phyloP scores from a whole-genome alignment of 2,113 vertebrate genomes.

The Laticauda colubrina region DNA sequence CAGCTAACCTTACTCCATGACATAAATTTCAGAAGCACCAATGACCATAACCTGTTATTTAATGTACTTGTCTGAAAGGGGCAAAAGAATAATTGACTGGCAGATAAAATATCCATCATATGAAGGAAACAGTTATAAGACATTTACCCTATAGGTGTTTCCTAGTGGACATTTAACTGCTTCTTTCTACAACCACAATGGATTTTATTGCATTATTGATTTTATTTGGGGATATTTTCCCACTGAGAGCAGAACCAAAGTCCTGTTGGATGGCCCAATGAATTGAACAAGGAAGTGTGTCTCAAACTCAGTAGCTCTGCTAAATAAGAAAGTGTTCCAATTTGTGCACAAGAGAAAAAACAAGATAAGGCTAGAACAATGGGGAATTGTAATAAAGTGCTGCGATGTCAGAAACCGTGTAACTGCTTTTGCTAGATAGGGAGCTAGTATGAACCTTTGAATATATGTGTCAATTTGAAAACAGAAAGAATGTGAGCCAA shows the following conservation, averaged over 20 bases:
- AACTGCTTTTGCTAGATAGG: too few relatives aligned
- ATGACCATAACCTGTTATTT: not conserved
- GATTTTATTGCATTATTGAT: slow-evolving; percentile 25
- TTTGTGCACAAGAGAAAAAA: too few relatives aligned
- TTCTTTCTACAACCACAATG: slow-evolving; percentile 8
- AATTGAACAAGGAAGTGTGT: too few relatives aligned
- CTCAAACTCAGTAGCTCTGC: too few relatives aligned
- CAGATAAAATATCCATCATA: slow-evolving; percentile 8
- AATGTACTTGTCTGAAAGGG: not conserved
- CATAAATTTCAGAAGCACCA: not conserved
- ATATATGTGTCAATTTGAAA: too few relatives aligned
- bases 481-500: too few relatives aligned
- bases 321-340: too few relatives aligned
- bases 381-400: too few relatives aligned
- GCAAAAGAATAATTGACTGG: not conserved
- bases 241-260: not conserved
- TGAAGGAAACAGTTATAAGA: not conserved
- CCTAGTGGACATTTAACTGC: not conserved
- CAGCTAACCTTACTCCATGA: not conserved
- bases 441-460: too few relatives aligned
- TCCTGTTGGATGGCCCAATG: too few relatives aligned
- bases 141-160: not conserved
- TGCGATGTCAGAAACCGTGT: too few relatives aligned
- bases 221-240: slow-evolving; percentile 2
- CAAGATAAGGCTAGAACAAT: too few relatives aligned